Base-by-base conservation (phyloP, 1,140 invertebrate genomes). In the Cardiocondyla obscurior region DNA sequence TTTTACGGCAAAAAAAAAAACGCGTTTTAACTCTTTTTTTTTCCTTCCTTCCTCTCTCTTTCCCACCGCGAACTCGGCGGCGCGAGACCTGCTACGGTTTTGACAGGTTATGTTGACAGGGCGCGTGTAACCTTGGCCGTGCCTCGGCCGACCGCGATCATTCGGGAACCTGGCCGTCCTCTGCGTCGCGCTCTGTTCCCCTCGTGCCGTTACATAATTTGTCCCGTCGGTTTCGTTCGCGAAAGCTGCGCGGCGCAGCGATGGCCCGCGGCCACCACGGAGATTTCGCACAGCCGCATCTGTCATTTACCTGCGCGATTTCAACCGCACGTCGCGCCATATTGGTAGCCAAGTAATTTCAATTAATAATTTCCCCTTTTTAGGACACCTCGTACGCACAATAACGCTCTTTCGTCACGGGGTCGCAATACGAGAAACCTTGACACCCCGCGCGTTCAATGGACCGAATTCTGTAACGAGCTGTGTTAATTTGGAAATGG, bases 71-170 rank as follows among this genome's bases (percentile, higher is more conserved):
- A 44, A 7, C 33, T 39, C 58, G 58, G 51, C 55, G 72, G 14
- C 1, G 53, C 44, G 69, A 51, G 53, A 16, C 53, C 4, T 5
- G 6, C 1, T 3, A 12, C 25, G 51, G 51, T 79, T 83, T 85
- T 73, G 14, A 62, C 19, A 83, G 89, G 88, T 91, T 91, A 90
- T 88, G 83, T 91, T 88, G 88, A 87, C 89, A 84, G 33, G 84
- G 64, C 39, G 58, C 51, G 69, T 53, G 64, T 81, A 74, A 74
- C 62, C 69, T 65, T 82, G 69, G 49, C 62, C 28, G 49, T 46
- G 33, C 51, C 12, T 2, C 51, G 82, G 83, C 51, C 51, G 69
- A 44, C 73, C 79, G 58, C 81, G 57, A 86, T 73, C n/a, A 33
- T 36, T 82, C 58, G n/a, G 39, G n/a, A 14, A 73, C 74, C 57